A percentile compares a stretch with the other conserved stretches of the same genome.
Conservation (phyloP, 2,888 invertebrate species). For the Agonopterix alstromeriana region DNA sequence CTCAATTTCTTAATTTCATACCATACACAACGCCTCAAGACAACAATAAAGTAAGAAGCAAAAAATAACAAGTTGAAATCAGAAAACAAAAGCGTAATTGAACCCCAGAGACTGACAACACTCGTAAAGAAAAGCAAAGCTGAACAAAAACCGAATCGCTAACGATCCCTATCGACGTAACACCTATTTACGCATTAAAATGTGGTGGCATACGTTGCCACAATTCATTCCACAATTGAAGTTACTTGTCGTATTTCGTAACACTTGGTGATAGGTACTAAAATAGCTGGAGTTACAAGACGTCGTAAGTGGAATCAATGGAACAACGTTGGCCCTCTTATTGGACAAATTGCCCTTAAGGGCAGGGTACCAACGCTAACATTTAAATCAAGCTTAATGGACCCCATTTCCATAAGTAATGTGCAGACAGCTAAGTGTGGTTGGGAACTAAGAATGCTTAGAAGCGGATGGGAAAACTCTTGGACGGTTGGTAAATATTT, state of each 20-base stretch:
- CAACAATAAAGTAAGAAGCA: background rate
- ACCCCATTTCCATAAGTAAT: slow-evolving; percentile 58
- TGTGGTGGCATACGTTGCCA: slow-evolving; percentile 11
- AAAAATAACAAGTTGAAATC: background rate
- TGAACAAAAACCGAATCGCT: slow-evolving; percentile 39
- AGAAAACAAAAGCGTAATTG: slow-evolving; percentile 14
- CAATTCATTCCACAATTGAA: no score
- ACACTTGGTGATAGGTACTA: no score
- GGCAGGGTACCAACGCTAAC: slow-evolving; percentile 52
- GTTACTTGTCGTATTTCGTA: no score
- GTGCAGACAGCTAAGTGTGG: slow-evolving; percentile 18
- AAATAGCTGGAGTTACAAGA: no score
- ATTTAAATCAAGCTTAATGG: slow-evolving; percentile 70
- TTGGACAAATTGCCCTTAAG: slow-evolving; percentile 53
- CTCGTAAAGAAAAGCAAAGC: slow-evolving; percentile 5
- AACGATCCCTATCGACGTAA: slow-evolving; percentile 44
- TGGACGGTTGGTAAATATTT: no score
- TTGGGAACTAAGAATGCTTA: slow-evolving; percentile 19
- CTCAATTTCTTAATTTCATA: no score
- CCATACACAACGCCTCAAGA: background rate
- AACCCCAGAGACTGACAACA: slow-evolving; percentile 17
- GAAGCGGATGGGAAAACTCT: slow-evolving; percentile 12
- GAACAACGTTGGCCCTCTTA: slow-evolving; percentile 27
- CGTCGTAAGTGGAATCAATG: no score
- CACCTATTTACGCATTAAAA: slow-evolving; percentile 43